Evolutionary conservation across 2,888 invertebrate genomes (phyloP).

Genomic region (Perizoma affinitatum): DNA sequence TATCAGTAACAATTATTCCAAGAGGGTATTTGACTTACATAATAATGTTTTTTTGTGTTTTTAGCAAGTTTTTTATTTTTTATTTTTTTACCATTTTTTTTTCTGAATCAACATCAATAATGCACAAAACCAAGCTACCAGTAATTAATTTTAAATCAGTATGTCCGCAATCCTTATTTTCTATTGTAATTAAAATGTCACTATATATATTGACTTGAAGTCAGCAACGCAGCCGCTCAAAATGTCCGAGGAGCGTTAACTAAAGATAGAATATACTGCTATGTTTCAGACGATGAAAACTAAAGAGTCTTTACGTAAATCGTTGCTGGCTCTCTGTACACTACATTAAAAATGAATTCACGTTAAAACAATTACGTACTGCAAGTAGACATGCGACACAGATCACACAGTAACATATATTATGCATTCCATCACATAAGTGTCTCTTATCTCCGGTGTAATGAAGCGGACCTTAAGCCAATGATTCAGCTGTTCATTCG

Average conservation of each 20-base stretch:
- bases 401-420: constrained; percentile 29
- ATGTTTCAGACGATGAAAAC: neutral
- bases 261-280: neutral
- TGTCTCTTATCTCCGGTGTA: constrained; percentile 22
- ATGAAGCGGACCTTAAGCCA: constrained; percentile 12
- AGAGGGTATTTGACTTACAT: constrained; percentile 29
- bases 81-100: constrained; percentile 4
- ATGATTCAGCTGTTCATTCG: constrained; percentile 17
- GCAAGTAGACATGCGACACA: constrained; percentile 21
- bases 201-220: constrained; percentile 9
- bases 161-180: constrained; percentile 18
- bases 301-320: neutral
- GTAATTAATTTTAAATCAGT: constrained; percentile 12
- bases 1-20: constrained; percentile 24
- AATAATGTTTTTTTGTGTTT: constrained; percentile 18
- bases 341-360: constrained; percentile 10
- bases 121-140: constrained; percentile 24
- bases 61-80: constrained; percentile 14
- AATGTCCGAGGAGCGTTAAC: constrained; percentile 2
- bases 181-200: constrained; percentile 20
- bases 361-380: neutral
- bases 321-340: constrained; percentile 10
- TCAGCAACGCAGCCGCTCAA: constrained; percentile 19
- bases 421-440: constrained; percentile 26
- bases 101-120: constrained; percentile 25